Evolutionary conservation across 2,113 vertebrate species (phyloP).

Genomic region (Ammodytes dubius): DNA sequence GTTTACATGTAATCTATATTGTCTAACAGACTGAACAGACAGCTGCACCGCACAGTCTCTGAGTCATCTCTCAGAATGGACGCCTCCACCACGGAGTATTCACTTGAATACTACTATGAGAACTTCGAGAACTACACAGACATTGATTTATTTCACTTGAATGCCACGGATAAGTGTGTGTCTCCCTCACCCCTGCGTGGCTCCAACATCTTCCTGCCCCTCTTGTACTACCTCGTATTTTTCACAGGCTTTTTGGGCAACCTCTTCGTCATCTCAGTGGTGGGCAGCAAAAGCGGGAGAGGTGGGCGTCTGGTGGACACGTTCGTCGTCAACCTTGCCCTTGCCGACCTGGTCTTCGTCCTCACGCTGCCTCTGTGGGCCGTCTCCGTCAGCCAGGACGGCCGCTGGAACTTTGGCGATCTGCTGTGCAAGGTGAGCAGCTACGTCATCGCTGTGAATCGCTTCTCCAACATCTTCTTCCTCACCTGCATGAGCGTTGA

Average conservation of each 20-base stretch:
- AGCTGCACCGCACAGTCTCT: slow-evolving; percentile 35
- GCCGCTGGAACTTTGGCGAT: slow-evolving; percentile 85
- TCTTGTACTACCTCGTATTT: slow-evolving; percentile 87
- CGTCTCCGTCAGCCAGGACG: slow-evolving; percentile 64
- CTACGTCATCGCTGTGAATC: slow-evolving; percentile 87
- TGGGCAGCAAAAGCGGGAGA: slow-evolving; percentile 64
- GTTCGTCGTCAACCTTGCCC: slow-evolving; percentile 88
- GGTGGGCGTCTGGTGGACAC: slow-evolving; percentile 87
- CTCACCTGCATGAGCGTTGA: slow-evolving; percentile 84
- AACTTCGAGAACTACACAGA: accelerated
- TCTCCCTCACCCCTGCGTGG: slow-evolving; percentile 60
- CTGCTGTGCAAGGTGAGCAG: slow-evolving; percentile 88
- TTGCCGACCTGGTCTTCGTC: slow-evolving; percentile 89
- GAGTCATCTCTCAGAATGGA: slow-evolving; percentile 55
- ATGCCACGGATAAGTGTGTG: not conserved
- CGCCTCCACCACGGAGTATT: not conserved
- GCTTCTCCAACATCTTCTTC: slow-evolving; percentile 90
- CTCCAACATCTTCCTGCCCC: slow-evolving; percentile 80
- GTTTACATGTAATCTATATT: slow-evolving; percentile 50
- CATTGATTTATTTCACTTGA: accelerated
- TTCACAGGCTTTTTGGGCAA: slow-evolving; percentile 88
- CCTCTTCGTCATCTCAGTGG: slow-evolving; percentile 86
- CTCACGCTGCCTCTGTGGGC: slow-evolving; percentile 90
- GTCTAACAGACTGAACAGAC: slow-evolving; percentile 30
- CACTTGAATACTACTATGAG: not conserved